Percentiles rank a stretch among this genome's conserved stretches.
Conservation (phyloP, 2,888 invertebrate species). For the Drosophila helvetica region DNA sequence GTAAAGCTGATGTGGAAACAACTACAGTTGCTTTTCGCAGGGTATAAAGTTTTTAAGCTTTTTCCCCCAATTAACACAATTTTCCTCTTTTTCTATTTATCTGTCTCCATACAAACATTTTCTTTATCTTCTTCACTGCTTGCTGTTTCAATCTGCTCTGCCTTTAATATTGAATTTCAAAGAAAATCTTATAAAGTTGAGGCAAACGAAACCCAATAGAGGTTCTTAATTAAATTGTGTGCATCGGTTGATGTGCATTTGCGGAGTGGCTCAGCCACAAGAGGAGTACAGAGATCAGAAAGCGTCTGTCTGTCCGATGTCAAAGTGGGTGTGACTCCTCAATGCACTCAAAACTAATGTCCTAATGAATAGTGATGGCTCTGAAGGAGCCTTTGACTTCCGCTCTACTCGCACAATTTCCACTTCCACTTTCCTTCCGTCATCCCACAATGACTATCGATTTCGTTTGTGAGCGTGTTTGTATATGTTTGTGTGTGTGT, state of each 20-base stretch:
- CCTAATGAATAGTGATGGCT: slow-evolving; percentile 29
- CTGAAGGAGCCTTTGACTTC: slow-evolving; percentile 22
- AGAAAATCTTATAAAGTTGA: background rate
- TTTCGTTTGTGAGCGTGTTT: slow-evolving; percentile 50
- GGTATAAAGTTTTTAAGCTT: no score
- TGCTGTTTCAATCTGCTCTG: no score
- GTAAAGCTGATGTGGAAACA: no score
- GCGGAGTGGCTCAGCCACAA: background rate
- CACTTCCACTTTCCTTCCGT: slow-evolving; percentile 12
- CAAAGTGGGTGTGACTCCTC: slow-evolving; percentile 11
- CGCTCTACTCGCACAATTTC: slow-evolving; percentile 2
- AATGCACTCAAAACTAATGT: slow-evolving; percentile 49
- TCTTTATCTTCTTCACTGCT: no score
- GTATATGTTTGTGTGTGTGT: slow-evolving; percentile 5
- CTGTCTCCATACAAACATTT: no score
- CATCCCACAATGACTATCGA: slow-evolving; percentile 59
- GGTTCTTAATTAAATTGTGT: slow-evolving; percentile 18
- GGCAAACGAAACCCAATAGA: background rate
- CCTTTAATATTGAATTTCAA: no score
- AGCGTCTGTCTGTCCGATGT: background rate
- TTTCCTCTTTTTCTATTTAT: no score
- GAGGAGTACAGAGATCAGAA: slow-evolving; percentile 1
- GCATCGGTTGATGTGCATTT: slow-evolving; percentile 2
- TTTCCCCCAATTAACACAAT: no score
- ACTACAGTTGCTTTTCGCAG: no score